Evolutionary conservation across 2,113 vertebrate species (phyloP).

Genomic region (Nipponia nippon): DNA sequence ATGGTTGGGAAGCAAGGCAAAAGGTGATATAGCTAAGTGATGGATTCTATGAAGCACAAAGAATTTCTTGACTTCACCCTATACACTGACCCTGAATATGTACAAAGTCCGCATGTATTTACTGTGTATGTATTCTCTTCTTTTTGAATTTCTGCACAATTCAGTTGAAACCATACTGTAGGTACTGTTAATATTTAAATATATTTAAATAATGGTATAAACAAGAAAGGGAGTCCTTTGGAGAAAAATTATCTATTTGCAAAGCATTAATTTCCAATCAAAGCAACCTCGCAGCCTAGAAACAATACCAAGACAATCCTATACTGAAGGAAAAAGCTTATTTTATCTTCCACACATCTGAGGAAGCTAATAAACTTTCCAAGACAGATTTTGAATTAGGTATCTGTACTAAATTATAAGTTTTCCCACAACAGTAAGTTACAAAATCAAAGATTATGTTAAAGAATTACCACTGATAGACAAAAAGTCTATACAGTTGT

Average conservation of each 20-base stretch:
- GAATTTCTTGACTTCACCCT: not conserved
- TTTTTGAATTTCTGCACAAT: not conserved
- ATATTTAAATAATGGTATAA: not conserved
- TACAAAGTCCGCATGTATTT: fast-evolving
- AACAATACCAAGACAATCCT: not conserved
- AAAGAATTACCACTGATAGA: not conserved
- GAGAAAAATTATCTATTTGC: not conserved
- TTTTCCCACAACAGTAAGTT: not conserved
- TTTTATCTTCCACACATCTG: not conserved
- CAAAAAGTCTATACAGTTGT: not conserved
- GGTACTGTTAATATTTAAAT: not conserved
- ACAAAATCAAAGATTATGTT: not conserved
- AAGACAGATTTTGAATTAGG: not conserved
- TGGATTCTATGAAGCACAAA: not conserved
- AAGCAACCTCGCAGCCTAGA: not conserved
- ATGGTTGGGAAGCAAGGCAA: not conserved
- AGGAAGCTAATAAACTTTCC: not conserved
- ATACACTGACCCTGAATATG: not conserved
- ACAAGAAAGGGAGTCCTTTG: not conserved
- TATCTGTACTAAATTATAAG: not conserved
- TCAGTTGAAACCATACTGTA: not conserved
- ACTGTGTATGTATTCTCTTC: not conserved
- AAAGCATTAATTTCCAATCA: not conserved
- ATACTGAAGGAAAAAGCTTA: not conserved
- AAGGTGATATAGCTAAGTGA: not conserved